Evolutionary conservation across 2,888 invertebrate species (phyloP).

Genomic region (Dioctria linearis): DNA sequence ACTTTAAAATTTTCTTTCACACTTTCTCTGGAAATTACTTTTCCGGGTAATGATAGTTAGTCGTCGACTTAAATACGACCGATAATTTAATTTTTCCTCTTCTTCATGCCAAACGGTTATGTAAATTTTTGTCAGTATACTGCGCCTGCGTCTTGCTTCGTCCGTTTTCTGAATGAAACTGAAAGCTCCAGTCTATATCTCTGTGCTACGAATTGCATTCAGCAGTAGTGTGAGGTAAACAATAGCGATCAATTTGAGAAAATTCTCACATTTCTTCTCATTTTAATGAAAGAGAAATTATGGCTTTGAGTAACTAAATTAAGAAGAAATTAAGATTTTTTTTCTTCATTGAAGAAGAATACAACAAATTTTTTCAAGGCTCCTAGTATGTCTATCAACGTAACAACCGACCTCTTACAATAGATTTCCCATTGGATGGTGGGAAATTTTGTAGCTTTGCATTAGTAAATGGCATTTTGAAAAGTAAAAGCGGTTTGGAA

Average conservation of each 20-base stretch:
- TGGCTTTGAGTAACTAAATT: slow-evolving; percentile 11
- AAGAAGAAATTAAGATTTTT: slow-evolving; percentile 23
- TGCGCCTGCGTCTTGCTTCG: slow-evolving; percentile 58
- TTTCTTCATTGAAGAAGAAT: neutral
- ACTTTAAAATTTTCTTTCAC: slow-evolving; percentile 3
- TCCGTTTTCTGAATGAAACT: slow-evolving; percentile 61
- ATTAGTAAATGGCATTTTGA: neutral
- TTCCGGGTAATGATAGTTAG: neutral
- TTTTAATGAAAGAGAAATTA: slow-evolving; percentile 54
- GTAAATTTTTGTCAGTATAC: neutral
- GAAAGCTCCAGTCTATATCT: slow-evolving; percentile 54
- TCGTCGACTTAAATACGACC: neutral
- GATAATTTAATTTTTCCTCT: neutral
- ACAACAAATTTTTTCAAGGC: slow-evolving; percentile 24
- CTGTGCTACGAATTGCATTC: slow-evolving; percentile 28
- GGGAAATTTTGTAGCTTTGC: slow-evolving; percentile 25
- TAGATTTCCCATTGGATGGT: neutral
- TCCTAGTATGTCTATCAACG: slow-evolving; percentile 5
- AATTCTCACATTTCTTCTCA: slow-evolving; percentile 58
- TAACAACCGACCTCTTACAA: slow-evolving; percentile 16
- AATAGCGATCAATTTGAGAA: slow-evolving; percentile 69
- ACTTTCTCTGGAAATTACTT: neutral
- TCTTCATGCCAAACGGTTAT: neutral
- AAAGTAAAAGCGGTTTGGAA: slow-evolving; percentile 39
- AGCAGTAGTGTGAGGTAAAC: slow-evolving; percentile 61